A percentile compares a stretch with the other conserved stretches of the same genome.
Evolutionary conservation across 2,113 vertebrate species (phyloP).

Genomic region (Heterocephalus glaber): DNA sequence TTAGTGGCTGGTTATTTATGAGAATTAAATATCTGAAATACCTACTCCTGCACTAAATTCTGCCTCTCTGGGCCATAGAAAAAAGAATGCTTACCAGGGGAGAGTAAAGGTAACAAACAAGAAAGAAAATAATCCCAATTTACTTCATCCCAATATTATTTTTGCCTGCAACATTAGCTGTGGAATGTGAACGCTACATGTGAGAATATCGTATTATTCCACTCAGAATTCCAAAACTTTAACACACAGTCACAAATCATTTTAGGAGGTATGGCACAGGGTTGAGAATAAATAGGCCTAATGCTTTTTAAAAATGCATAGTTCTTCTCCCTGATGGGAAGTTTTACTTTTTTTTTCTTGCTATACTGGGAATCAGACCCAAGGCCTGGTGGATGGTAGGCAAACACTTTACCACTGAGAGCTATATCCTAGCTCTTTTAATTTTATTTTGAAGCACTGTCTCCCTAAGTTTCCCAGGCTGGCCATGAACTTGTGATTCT

Average conservation of each 20-base stretch:
- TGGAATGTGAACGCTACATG: background rate
- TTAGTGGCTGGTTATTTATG: constrained; percentile 50
- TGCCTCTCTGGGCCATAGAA: constrained; percentile 12
- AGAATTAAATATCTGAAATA: constrained; percentile 42
- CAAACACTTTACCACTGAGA: background rate
- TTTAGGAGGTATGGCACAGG: background rate
- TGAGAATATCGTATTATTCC: constrained; percentile 1
- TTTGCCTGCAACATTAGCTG: constrained; percentile 46
- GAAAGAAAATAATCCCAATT: constrained; percentile 44
- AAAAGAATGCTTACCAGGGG: background rate
- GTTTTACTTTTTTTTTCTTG: background rate
- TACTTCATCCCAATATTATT: constrained; percentile 23
- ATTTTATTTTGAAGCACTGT: background rate
- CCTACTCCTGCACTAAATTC: constrained; percentile 45
- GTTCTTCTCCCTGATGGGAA: background rate
- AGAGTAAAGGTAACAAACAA: constrained; percentile 37
- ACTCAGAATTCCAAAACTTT: constrained; percentile 42
- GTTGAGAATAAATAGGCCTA: background rate
- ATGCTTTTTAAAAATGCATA: background rate
- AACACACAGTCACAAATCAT: background rate
- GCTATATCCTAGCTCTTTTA: background rate
- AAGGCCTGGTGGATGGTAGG: background rate
- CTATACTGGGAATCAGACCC: background rate
- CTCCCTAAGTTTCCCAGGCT: background rate
- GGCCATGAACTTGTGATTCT: background rate